These are phyloP conservation scores for Xestia rhomboidea DNA, from an alignment of 2,888 invertebrate species.

Conservation along the genomic window DNA sequence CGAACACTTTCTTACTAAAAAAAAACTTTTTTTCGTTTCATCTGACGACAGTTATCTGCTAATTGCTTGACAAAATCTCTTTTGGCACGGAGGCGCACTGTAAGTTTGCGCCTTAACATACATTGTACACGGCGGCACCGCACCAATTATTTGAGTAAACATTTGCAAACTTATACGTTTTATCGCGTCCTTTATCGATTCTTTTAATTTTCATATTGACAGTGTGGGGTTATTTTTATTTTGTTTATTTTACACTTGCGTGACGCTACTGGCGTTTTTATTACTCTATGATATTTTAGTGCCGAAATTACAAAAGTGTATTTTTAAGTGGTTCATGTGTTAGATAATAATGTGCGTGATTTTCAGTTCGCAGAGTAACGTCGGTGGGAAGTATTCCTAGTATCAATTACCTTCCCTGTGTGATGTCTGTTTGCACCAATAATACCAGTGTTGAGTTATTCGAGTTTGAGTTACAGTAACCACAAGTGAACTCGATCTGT, in stretches of 20 bases:
- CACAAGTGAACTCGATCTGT: slow-evolving; percentile 88
- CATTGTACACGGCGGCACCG: slow-evolving; percentile 67
- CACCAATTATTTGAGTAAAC: slow-evolving; percentile 80
- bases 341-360: slow-evolving; percentile 79
- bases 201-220: slow-evolving; percentile 71
- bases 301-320: slow-evolving; percentile 70
- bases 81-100: slow-evolving; percentile 79
- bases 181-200: slow-evolving; percentile 73
- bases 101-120: slow-evolving; percentile 73
- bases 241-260: slow-evolving; percentile 53
- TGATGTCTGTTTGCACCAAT: slow-evolving; percentile 83
- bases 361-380: slow-evolving; percentile 85
- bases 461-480: slow-evolving; percentile 86
- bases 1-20: slow-evolving; percentile 81
- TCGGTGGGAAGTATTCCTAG: slow-evolving; percentile 82
- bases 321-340: slow-evolving; percentile 73
- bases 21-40: slow-evolving; percentile 79
- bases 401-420: slow-evolving; percentile 88
- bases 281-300: slow-evolving; percentile 78
- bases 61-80: slow-evolving; percentile 84
- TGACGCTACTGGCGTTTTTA: slow-evolving; percentile 50
- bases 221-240: slow-evolving; percentile 59
- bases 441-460: slow-evolving; percentile 82
- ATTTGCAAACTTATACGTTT: slow-evolving; percentile 73
- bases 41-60: slow-evolving; percentile 84